Percentiles rank a stretch among this genome's conserved stretches.
Conservation (phyloP, 2,113 vertebrate genomes). For the Trichomycterus rosablanca region DNA sequence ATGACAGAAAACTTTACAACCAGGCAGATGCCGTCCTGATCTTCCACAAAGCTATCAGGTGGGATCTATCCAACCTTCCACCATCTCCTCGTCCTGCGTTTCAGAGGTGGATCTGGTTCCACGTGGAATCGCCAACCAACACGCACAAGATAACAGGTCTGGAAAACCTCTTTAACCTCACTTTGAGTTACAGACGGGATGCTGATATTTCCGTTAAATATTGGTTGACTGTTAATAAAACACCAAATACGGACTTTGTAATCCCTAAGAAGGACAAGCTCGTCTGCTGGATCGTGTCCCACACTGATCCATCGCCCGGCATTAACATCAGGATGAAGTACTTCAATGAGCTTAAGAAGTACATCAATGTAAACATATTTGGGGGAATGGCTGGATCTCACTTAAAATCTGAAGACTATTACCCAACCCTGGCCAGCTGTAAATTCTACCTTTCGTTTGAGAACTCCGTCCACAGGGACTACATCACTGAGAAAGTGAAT, state of each 20-base stretch:
- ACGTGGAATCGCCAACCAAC: too few species aligned
- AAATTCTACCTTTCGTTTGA: conserved; percentile 89
- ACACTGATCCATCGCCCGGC: conserved; percentile 66
- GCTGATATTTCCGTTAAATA: conserved; percentile 81
- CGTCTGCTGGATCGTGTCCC: conserved; percentile 80
- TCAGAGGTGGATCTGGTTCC: conserved; percentile 88
- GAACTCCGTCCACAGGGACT: conserved; percentile 81
- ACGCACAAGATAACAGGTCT: conserved; percentile 73
- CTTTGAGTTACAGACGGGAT: conserved; percentile 77
- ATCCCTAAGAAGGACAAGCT: conserved; percentile 77
- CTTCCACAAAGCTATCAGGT: conserved; percentile 75
- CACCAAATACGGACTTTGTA: conserved; percentile 65
- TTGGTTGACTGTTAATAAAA: conserved; percentile 68
- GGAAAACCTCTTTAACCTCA: conserved; percentile 80
- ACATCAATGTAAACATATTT: conserved; percentile 51
- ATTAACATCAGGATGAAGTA: conserved; percentile 63
- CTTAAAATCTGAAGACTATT: conserved; percentile 70
- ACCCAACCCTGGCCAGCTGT: conserved; percentile 75
- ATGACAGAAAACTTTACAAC: conserved; percentile 65
- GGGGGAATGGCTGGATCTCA: conserved; percentile 72
- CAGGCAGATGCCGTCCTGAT: conserved; percentile 74
- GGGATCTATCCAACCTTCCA: conserved; percentile 79
- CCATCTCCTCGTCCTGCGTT: conserved; percentile 71
- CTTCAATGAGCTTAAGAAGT: conserved; percentile 75
- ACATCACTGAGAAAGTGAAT: conserved; percentile 84